Conservation (phyloP, 1,140 invertebrate species). For the Zaprionus taronus region DNA sequence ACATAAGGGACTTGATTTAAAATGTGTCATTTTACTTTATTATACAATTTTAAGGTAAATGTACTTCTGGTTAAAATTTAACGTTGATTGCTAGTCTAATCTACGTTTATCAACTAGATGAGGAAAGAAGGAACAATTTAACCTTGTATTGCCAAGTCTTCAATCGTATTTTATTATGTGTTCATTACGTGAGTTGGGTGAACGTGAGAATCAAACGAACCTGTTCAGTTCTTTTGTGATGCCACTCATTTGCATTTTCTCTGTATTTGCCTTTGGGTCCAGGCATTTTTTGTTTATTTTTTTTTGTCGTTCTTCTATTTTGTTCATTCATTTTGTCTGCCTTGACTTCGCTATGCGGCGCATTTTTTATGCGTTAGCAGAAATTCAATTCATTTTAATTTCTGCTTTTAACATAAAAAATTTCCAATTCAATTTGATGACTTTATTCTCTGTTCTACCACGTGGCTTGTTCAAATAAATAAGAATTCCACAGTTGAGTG, state of each 20-base stretch:
- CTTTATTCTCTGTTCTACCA: constrained; percentile 65
- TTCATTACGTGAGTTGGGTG: background rate
- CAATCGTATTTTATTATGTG: constrained; percentile 3
- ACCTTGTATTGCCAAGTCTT: background rate
- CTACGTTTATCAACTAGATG: background rate
- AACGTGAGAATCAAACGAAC: constrained; percentile 30
- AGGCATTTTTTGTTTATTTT: constrained; percentile 31
- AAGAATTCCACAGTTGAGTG: no score
- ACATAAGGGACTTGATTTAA: background rate
- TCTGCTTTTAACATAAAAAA: constrained; percentile 82
- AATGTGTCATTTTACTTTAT: background rate
- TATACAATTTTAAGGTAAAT: background rate
- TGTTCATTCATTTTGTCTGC: constrained; percentile 31
- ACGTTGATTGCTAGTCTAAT: background rate
- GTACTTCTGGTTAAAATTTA: background rate
- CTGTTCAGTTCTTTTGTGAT: constrained; percentile 42
- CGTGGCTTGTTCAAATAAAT: constrained; percentile 37
- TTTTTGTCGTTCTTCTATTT: constrained; percentile 19
- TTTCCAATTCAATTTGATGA: constrained; percentile 83
- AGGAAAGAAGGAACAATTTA: background rate
- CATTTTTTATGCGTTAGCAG: constrained; percentile 68
- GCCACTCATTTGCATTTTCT: constrained; percentile 78
- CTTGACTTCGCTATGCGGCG: constrained; percentile 42
- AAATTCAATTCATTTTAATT: constrained; percentile 83
- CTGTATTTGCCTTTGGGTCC: constrained; percentile 52